Evolutionary conservation across 2,797 vertebrate species (phyloP), one percentile per base, ranked within the genome.

Genomic region (Epinephelus coioides): DNA sequence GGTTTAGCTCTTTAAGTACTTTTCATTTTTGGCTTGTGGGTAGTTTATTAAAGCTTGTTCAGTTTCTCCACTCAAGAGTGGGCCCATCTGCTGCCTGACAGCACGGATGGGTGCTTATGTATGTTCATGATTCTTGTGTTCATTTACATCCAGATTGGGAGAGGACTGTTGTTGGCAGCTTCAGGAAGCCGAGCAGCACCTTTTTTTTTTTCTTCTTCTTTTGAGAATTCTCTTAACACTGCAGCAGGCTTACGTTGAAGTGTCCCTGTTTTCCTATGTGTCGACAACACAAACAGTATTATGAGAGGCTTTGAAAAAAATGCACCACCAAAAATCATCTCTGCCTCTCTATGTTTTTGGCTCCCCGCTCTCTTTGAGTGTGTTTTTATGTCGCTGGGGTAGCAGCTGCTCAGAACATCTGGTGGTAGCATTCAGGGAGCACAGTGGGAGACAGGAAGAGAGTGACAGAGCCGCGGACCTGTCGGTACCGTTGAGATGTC

Each of bases 371-470:
- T 23, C 19, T 51, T 34, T 5, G 62, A 86, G 85, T 81, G 79
- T 75, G 64, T 86, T 86, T 88, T 71, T 57, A 76, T 80, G 76
- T 88, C 65, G 38, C 75, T 72, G 10, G 76, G 65, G 83, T 71
- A 92, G 82, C 94, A 93, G 91, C 91, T 94, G 93, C 79, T 88
- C 63, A n/a, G 62, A 94, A 92, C 93, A 94, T 94, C 93, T 95
- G 93, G 84, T 59, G 71, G 83, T 60, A 50, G 56, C 82, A 59
- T 83, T 84, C 71, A 79, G 43, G 40, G 83, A 78, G 83, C 83
- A 40, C 87, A 76, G 86, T 25, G 83, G 87, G 88, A 88, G 63
- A 75, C 46, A 2, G 73, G 80, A 76, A 69, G 84, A 77, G 79
- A 88, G 86, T 43, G 89, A 84, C 82, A 61, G 83, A 89, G 85